Evolutionary conservation across 2,888 invertebrate genomes (phyloP), one percentile per base, ranked within the genome.

Genomic region (Clostera curtula): DNA sequence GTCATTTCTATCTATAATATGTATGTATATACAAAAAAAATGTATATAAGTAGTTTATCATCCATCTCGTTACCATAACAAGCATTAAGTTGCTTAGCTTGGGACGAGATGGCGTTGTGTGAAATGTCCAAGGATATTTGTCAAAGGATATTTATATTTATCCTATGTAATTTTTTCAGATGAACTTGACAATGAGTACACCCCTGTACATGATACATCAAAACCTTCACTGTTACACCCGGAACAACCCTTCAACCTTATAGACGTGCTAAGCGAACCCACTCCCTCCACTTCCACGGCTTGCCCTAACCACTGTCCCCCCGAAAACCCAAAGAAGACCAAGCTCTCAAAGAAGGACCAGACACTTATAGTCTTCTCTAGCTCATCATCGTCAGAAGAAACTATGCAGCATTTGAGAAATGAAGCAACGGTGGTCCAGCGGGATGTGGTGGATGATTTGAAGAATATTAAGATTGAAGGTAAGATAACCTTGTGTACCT

Each of bases 181-280:
- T 6, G 57, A 60, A 24, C 34, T 37, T 4, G 38, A 30, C n/a
- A 47, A 27, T 2, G 68, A 71, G 3, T 38, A 40, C 22, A 57
- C 64, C 1, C 77, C 79, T 2, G 74, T 72, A 1, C 72, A 69
- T 19, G 76, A 77, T 27, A 49, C 32, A 6, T 38, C 49, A 1
- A 43, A 35, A 22, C 35, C 44, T 0, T 13, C 49, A 2, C 38
- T 40, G 5, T 37, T 49, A 2, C 26, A 29, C 1, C 28, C 24
- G 6, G 25, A 7, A 20, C 4, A 16, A n/a, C 20, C 43, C 26
- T 53, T 50, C 27, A 75, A 77, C 34, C 45, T 80, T 1, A 61
- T 80, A 5, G 79, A 82, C 12, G 56, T 62, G 1, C 42, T 76
- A 12, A 70, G 70, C 7, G 80, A 79, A 28, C 67, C 74, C 0